These are phyloP conservation scores for Empidonax traillii DNA, from an alignment of 2,113 vertebrate species.

Conservation along the genomic window DNA sequence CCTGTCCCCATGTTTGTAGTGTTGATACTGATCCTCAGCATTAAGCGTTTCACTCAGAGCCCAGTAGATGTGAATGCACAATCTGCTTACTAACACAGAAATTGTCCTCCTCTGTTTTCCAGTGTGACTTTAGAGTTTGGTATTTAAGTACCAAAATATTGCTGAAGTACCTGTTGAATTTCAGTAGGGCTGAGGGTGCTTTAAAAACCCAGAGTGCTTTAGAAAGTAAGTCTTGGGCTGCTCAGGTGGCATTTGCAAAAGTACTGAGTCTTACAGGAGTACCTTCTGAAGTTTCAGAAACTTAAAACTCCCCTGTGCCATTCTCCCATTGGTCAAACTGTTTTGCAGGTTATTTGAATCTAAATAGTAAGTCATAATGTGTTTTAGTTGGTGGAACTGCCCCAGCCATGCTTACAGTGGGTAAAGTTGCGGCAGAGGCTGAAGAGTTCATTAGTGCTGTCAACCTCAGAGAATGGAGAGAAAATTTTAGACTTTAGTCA, in stretches of 20 bases:
- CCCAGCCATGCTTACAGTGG: accelerated
- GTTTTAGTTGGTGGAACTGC: not conserved
- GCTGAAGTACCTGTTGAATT: not conserved
- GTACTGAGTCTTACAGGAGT: not conserved
- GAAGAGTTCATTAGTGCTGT: not conserved
- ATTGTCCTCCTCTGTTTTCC: not conserved
- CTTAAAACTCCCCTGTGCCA: not conserved
- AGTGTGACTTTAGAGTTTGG: not conserved
- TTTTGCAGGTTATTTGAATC: not conserved
- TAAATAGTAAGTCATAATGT: not conserved
- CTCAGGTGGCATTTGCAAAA: not conserved
- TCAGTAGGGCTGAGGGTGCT: not conserved
- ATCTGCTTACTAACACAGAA: not conserved
- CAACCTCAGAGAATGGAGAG: not conserved
- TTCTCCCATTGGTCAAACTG: not conserved
- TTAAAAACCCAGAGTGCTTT: not conserved
- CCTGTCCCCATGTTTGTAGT: not conserved
- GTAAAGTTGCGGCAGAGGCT: not conserved
- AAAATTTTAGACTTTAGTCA: not conserved
- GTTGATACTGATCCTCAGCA: not conserved
- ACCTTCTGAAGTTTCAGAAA: not conserved
- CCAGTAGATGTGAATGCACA: not conserved
- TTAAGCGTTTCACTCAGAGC: not conserved
- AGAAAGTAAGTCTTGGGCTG: not conserved
- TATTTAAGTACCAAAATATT: not conserved